A percentile compares a stretch with the other conserved stretches of the same genome.
These are phyloP conservation scores for Monopterus albus DNA, from an alignment of 2,113 vertebrate genomes.

Conservation along the genomic window DNA sequence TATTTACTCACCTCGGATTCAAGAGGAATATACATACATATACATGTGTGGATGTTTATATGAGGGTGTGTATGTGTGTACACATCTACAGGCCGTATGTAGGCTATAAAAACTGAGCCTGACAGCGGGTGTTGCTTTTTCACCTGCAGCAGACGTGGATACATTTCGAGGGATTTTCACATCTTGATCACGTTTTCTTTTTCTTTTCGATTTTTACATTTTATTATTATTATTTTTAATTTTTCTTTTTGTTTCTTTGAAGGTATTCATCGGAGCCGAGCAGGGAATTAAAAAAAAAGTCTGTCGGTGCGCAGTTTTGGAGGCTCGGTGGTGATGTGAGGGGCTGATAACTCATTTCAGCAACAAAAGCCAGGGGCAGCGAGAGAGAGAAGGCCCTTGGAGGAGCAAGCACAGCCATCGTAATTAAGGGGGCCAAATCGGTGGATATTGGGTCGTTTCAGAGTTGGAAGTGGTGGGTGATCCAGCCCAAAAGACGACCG, in stretches of 20 bases:
- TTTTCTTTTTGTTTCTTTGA: conserved; percentile 1
- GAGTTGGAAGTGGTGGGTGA: conserved; percentile 39
- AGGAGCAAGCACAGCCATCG: conserved; percentile 73
- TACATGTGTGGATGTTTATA: not conserved
- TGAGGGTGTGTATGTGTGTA: not conserved
- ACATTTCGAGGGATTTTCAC: conserved; percentile 69
- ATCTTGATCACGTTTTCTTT: conserved; percentile 62
- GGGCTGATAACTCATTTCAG: conserved; percentile 74
- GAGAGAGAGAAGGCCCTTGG: conserved; percentile 65
- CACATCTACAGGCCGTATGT: too few species aligned
- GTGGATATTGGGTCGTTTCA: conserved; percentile 43
- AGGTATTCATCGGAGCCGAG: conserved; percentile 30
- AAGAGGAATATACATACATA: conserved; percentile 55
- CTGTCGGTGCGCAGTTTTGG: conserved; percentile 70
- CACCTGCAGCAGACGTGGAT: conserved; percentile 77
- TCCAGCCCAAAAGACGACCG: conserved; percentile 43
- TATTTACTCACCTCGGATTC: conserved; percentile 55
- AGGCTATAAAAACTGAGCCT: conserved; percentile 57
- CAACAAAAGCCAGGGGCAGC: conserved; percentile 76
- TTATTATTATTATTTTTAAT: not conserved
- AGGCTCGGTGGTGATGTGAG: conserved; percentile 72
- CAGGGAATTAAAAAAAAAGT: conserved; percentile 26
- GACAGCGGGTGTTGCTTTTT: conserved; percentile 72
- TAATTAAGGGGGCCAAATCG: conserved; percentile 66
- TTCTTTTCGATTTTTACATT: not conserved